A percentile compares a stretch with the other conserved stretches of the same genome.
Evolutionary conservation across 2,888 invertebrate species (phyloP).

Genomic region (Hydrotaea cyrtoneurina): DNA sequence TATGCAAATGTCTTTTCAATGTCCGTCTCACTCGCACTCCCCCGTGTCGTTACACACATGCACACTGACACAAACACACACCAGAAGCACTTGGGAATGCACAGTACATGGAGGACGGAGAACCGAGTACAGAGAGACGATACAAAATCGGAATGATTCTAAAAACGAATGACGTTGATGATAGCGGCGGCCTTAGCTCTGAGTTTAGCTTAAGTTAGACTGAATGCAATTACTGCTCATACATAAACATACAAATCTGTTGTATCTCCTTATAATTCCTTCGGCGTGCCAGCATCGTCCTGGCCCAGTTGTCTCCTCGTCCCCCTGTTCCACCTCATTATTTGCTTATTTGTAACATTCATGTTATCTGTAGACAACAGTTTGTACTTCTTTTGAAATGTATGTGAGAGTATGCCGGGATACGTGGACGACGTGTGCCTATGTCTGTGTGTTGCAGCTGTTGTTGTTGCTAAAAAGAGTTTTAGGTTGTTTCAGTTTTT

Average conservation of each 20-base stretch:
- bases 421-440: neutral
- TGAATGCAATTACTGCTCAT: slow-evolving; percentile 56
- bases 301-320: neutral
- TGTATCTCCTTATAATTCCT: slow-evolving; percentile 20
- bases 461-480: slow-evolving; percentile 25
- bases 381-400: slow-evolving; percentile 19
- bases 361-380: slow-evolving; percentile 31
- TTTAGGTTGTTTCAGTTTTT: slow-evolving; percentile 48
- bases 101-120: neutral
- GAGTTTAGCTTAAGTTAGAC: slow-evolving; percentile 37
- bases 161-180: slow-evolving; percentile 48
- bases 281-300: neutral
- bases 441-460: neutral
- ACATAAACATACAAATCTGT: slow-evolving; percentile 48
- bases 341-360: slow-evolving; percentile 23
- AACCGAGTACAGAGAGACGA: neutral
- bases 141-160: slow-evolving; percentile 25
- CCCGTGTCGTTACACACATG: neutral
- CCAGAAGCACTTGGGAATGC: slow-evolving; percentile 46
- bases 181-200: slow-evolving; percentile 28
- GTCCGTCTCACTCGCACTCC: slow-evolving; percentile 29
- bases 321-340: neutral
- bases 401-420: neutral
- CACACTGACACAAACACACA: neutral
- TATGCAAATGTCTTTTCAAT: slow-evolving; percentile 63